Percentiles rank a stretch among this genome's conserved stretches.
phyloP scores from a whole-genome alignment of 30 jellyfish, hydroid and myxozoan genomes.

The Chironex yamaguchii region DNA sequence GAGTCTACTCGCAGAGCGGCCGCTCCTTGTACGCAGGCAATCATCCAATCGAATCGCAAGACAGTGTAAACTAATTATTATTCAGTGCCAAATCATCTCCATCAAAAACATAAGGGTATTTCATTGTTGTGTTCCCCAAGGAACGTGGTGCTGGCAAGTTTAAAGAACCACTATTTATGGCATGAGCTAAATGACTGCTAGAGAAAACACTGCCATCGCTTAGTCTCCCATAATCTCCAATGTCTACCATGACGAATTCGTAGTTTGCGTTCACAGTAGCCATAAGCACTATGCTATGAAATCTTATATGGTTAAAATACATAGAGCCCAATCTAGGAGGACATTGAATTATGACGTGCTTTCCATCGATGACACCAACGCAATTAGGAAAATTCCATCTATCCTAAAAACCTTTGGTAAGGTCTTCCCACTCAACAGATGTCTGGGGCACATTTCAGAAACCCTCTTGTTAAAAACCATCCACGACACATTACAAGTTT shows the following conservation, averaged over 20 bases:
- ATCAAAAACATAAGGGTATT: constrained; percentile 44
- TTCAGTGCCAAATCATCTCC: too few relatives aligned
- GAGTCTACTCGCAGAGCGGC: too few relatives aligned
- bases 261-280: constrained; percentile 61
- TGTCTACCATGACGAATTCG: constrained; percentile 54
- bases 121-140: constrained; percentile 9
- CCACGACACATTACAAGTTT: constrained; percentile 55
- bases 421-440: constrained; percentile 29
- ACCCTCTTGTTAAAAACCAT: constrained; percentile 20
- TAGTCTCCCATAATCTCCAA: constrained; percentile 53
- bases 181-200: constrained; percentile 39
- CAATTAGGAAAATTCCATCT: constrained; percentile 75
- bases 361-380: constrained; percentile 78
- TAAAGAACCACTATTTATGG: constrained; percentile 10
- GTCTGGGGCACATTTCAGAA: constrained; percentile 30
- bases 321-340: constrained; percentile 71
- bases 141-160: constrained; percentile 30
- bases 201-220: constrained; percentile 67
- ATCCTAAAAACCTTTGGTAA: constrained; percentile 59
- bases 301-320: constrained; percentile 59
- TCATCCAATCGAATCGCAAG: too few relatives aligned
- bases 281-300: constrained; percentile 63
- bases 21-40: too few relatives aligned
- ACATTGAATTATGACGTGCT: constrained; percentile 65
- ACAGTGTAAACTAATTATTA: too few relatives aligned